These are phyloP conservation scores for Aldabrachelys gigantea DNA, from an alignment of 2,113 vertebrate species.

Conservation along the genomic window DNA sequence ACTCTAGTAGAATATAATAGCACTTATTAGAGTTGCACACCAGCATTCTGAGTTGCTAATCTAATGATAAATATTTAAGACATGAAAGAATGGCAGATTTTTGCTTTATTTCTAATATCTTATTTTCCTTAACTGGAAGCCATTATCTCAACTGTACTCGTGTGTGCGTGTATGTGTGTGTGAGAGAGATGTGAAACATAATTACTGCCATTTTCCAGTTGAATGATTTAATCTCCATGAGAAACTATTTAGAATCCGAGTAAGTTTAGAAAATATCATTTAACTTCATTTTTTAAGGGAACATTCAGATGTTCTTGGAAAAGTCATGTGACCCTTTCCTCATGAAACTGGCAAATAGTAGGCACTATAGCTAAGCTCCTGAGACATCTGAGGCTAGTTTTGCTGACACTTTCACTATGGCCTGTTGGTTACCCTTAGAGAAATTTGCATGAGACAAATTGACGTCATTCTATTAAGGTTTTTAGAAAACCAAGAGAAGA, in stretches of 20 bases:
- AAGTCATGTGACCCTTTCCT: not conserved
- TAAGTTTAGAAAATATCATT: not conserved
- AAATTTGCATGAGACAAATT: not conserved
- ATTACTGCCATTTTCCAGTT: constrained; percentile 32
- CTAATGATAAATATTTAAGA: not conserved
- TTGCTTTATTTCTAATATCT: constrained; percentile 31
- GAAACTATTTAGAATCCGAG: constrained; percentile 11
- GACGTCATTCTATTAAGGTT: not conserved
- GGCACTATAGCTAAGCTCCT: not conserved
- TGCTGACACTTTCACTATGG: not conserved
- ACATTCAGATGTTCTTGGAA: not conserved
- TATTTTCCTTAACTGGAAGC: constrained; percentile 32
- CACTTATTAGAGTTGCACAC: constrained; percentile 10
- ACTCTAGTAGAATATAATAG: constrained; percentile 40
- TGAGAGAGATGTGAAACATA: constrained; percentile 4
- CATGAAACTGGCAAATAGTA: not conserved
- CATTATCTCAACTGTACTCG: constrained; percentile 31
- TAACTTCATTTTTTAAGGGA: not conserved
- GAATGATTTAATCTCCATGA: not conserved
- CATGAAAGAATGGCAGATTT: not conserved
- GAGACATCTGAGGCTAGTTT: not conserved
- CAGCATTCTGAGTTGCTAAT: constrained; percentile 12
- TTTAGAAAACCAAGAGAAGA: not conserved
- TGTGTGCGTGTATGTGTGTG: not conserved
- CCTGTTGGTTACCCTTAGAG: not conserved